These are phyloP conservation scores for Diaprepes abbreviatus DNA, from an alignment of 2,888 invertebrate genomes.

Conservation along the genomic window DNA sequence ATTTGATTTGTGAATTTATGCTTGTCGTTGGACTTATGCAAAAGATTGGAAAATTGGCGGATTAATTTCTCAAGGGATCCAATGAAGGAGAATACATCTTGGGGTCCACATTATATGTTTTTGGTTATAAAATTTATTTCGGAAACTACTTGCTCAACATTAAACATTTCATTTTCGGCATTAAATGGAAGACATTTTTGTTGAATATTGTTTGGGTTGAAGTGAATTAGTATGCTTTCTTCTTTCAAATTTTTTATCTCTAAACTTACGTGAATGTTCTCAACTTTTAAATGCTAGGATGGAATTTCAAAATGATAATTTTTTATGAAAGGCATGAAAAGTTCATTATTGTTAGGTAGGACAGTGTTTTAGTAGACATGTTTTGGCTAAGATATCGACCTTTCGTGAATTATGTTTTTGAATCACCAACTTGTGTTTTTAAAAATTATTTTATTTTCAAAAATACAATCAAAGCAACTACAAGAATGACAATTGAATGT, in stretches of 20 bases:
- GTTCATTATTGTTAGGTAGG: constrained; percentile 7
- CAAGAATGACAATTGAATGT: too few relatives aligned
- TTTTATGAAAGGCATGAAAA: neutral
- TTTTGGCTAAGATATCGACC: neutral
- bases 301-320: constrained; percentile 5
- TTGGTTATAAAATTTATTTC: neutral
- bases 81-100: neutral
- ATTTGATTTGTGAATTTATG: too few relatives aligned
- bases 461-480: too few relatives aligned
- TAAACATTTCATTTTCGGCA: constrained; percentile 12
- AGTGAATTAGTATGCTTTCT: constrained; percentile 10
- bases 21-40: too few relatives aligned
- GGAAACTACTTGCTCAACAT: constrained; percentile 18
- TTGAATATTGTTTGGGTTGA: neutral
- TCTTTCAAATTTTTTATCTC: constrained; percentile 16
- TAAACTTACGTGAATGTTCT: neutral
- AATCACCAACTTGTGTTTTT: too few relatives aligned
- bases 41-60: constrained; percentile 42
- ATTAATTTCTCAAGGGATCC: neutral
- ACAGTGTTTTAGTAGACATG: constrained; percentile 4
- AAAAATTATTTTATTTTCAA: too few relatives aligned
- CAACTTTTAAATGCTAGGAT: neutral
- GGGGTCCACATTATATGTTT: neutral
- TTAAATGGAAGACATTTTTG: too few relatives aligned
- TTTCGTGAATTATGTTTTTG: too few relatives aligned